Conservation (phyloP, 2,113 vertebrate genomes). For the Ahaetulla prasina region DNA sequence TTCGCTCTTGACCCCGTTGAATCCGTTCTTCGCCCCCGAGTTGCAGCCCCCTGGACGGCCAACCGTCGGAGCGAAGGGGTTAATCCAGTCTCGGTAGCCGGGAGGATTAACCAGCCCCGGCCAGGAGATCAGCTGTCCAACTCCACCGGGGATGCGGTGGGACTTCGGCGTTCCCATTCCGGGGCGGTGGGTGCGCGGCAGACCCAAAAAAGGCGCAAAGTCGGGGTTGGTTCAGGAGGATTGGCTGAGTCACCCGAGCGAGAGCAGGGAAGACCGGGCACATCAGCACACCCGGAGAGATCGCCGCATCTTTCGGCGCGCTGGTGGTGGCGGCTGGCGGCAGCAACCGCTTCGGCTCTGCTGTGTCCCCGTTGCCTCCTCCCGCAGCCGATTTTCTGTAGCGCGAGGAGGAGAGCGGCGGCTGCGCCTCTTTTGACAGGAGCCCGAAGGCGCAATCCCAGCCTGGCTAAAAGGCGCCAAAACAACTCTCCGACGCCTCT, state of each 20-base stretch:
- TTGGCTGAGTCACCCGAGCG: not conserved
- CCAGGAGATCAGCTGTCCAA: not conserved
- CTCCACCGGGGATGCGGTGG: not conserved
- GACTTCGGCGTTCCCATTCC: not conserved
- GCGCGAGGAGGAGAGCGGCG: not conserved
- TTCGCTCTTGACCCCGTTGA: not conserved
- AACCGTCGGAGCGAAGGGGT: not conserved
- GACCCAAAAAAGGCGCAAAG: not conserved
- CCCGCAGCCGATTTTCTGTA: not conserved
- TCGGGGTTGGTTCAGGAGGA: not conserved
- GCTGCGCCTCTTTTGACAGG: conserved; percentile 1
- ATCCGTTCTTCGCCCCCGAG: not conserved
- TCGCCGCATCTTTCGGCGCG: not conserved
- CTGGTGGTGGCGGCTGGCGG: conserved; percentile 1
- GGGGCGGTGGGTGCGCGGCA: not conserved
- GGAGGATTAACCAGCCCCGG: not conserved
- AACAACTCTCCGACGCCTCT: not conserved
- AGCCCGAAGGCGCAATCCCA: not conserved
- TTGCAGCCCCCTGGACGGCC: not conserved
- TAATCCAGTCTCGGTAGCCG: not conserved
- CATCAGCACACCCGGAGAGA: not conserved
- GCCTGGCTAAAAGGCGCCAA: not conserved
- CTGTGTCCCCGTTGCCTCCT: not conserved
- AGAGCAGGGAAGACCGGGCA: not conserved
- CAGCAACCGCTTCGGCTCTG: not conserved